A percentile compares a stretch with the other conserved stretches of the same genome.
phyloP scores from a whole-genome alignment of 2,888 invertebrate species.

The Watsonalla binaria region DNA sequence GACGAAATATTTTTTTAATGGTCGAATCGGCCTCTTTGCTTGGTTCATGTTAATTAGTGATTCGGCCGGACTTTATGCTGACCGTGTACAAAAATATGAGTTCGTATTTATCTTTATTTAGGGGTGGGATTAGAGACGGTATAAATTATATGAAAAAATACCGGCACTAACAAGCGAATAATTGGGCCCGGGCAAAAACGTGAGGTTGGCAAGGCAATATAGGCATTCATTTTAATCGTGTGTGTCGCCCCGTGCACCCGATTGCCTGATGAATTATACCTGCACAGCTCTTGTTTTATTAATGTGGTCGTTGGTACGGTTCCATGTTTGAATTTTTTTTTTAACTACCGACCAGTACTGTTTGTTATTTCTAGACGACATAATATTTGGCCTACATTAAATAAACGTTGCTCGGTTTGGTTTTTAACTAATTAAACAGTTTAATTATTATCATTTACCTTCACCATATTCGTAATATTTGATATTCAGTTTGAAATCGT shows the following conservation, averaged over 20 bases:
- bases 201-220: too few species aligned
- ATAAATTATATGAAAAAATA: slow-evolving; percentile 49
- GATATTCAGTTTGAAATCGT: too few species aligned
- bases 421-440: too few species aligned
- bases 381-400: not conserved
- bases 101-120: slow-evolving; percentile 32
- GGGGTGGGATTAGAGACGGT: slow-evolving; percentile 34
- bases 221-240: slow-evolving; percentile 55
- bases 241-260: slow-evolving; percentile 38
- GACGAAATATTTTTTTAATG: not conserved
- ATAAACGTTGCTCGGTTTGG: too few species aligned
- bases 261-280: slow-evolving; percentile 49
- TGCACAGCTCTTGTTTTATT: slow-evolving; percentile 27
- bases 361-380: not conserved
- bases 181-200: slow-evolving; percentile 42
- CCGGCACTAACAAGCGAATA: slow-evolving; percentile 43
- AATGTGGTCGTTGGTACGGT: slow-evolving; percentile 14
- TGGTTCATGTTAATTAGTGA: not conserved
- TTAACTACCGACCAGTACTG: not conserved
- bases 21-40: not conserved
- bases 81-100: not conserved
- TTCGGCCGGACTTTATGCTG: not conserved
- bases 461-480: too few species aligned
- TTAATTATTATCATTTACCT: too few species aligned
- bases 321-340: slow-evolving; percentile 8